Evolutionary conservation across 1,140 invertebrate genomes (phyloP), one percentile per base, ranked within the genome.

Genomic region (Maconellicoccus hirsutus): DNA sequence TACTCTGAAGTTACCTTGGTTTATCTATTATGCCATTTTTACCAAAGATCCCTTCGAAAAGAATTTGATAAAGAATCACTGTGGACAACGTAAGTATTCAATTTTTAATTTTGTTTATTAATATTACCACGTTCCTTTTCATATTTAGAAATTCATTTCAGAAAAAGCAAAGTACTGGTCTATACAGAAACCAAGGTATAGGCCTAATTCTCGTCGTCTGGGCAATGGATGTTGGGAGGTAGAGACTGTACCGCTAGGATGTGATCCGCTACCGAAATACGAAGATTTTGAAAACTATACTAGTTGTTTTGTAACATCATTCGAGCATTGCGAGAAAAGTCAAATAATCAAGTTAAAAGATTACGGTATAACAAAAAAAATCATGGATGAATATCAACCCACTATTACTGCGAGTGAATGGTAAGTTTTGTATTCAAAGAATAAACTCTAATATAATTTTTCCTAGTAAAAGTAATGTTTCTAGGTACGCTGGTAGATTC

Each of bases 401-500:
- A 70, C 72, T 16, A 72, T 75, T 21, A 19, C 16, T 14, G 39
- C 73, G 21, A 70, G 69, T 63, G 74, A 75, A 69, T 74, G 73
- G 74, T 74, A 59, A 59, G 59, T 33, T 25, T 69, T 39, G 39
- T 70, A 16, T 70, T 61, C 14, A 16, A 8, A 61, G 7, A 7
- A 61, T 8, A 61, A 38, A 38, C 33, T 61, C 7, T n/a, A n/a
- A n/a, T n/a, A n/a, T n/a, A n/a, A n/a, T n/a, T n/a, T n/a, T n/a
- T n/a, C n/a, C n/a, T n/a, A n/a, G n/a, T n/a, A n/a, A n/a, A n/a
- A n/a, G n/a, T n/a, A n/a, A 33, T 33, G 29, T 33, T 71, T 19
- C n/a, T n/a, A 74, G 74, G 74, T 74, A 73, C 70, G 63, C 71
- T 63, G 71, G 74, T 21, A 69, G 74, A 22, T 74, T 71, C 42